phyloP scores from a whole-genome alignment of 2,797 vertebrate genomes.

The Smutsia temminckii region DNA sequence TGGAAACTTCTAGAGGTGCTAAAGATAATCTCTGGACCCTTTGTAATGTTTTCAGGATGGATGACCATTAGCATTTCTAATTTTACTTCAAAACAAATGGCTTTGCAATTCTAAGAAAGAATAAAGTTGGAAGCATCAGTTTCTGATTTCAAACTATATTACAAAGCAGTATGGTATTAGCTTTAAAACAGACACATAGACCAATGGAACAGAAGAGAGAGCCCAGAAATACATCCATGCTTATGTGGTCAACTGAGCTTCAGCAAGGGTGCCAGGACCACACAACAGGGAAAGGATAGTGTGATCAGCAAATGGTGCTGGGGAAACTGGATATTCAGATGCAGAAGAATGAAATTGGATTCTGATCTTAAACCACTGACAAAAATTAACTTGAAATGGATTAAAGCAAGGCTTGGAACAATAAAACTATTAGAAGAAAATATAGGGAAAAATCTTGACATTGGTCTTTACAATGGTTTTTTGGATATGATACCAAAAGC shows the following conservation, averaged over 20 bases:
- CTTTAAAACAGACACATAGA: not conserved
- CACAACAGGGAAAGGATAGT: not conserved
- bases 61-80: not conserved
- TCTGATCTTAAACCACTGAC: not conserved
- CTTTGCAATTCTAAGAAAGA: not conserved
- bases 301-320: not conserved
- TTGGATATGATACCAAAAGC: slow-evolving; percentile 9
- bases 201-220: not conserved
- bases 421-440: not conserved
- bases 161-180: not conserved
- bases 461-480: not conserved
- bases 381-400: not conserved
- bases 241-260: not conserved
- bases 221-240: not conserved
- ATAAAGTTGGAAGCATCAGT: not conserved
- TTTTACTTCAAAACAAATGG: slow-evolving; percentile 2
- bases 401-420: not conserved
- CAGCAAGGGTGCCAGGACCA: not conserved
- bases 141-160: not conserved
- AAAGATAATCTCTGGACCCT: not conserved
- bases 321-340: not conserved
- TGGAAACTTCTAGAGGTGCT: not conserved
- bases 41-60: not conserved
- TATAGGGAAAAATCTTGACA: not conserved
- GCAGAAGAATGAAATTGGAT: not conserved